These are phyloP conservation scores for Platysteira castanea DNA, from an alignment of 2,113 vertebrate species.

Conservation along the genomic window DNA sequence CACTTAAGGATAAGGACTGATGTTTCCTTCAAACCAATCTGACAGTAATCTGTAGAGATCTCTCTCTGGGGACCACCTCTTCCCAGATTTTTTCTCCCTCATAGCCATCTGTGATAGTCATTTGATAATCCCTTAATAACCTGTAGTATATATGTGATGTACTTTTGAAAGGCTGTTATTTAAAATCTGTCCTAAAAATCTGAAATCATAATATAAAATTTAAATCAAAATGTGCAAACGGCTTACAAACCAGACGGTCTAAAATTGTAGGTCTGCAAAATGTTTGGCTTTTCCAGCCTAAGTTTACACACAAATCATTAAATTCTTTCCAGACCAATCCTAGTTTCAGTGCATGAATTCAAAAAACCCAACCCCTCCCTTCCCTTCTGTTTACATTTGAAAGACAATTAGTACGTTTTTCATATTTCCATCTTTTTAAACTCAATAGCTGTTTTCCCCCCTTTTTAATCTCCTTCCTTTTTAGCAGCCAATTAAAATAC, in stretches of 20 bases:
- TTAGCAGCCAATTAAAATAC: neutral
- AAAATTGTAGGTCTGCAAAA: neutral
- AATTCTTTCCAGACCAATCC: neutral
- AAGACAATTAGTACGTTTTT: neutral
- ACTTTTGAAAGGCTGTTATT: neutral
- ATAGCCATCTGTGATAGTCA: constrained; percentile 7
- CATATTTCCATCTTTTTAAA: neutral
- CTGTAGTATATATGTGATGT: neutral
- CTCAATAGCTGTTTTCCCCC: neutral
- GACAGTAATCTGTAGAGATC: constrained; percentile 1
- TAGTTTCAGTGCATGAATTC: neutral
- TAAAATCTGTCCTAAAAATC: constrained; percentile 1
- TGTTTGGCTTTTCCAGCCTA: neutral
- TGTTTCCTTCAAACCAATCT: constrained; percentile 2
- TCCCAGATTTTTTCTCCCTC: constrained; percentile 31
- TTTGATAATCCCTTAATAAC: neutral
- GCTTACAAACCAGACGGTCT: neutral
- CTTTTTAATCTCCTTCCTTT: neutral
- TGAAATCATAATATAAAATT: neutral
- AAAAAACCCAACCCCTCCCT: neutral
- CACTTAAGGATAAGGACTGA: neutral
- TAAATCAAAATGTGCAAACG: neutral
- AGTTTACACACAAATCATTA: neutral
- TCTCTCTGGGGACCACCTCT: constrained; percentile 8
- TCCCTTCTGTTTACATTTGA: neutral